Evolutionary conservation across 2,113 vertebrate genomes (phyloP), one percentile per base, ranked within the genome.

Genomic region (Castor canadensis): DNA sequence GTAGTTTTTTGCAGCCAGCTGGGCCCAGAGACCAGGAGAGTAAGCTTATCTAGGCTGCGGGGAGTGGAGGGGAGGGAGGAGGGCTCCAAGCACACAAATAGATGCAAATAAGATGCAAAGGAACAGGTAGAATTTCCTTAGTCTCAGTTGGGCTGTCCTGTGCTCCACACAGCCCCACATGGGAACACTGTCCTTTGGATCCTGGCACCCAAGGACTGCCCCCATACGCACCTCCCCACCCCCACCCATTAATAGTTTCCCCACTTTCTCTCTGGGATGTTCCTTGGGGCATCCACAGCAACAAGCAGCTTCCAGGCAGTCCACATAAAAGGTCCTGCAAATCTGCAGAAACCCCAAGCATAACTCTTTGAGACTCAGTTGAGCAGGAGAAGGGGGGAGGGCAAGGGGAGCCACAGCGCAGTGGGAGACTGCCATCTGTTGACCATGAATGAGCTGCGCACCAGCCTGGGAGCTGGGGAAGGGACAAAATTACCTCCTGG

Each of bases 331-430:
- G 30, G 2, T 71, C 60, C 56, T 52, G 30, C 40, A 20, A 28
- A 43, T 32, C 69, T 45, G 47, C 52, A n/a, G 16, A 67, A 9
- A 12, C 9, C 1, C 49, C 16, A 16, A 20, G 5, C 1, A 0
- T 19, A 38, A 40, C 16, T 3, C 30, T 75, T 40, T 43, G 35
- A 35, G 6, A 22, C 49, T 49, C n/a, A 28, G 58, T 60, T 12
- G 40, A 24, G 81, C 45, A 12, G 11, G 43, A 69, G 54, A 43
- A 9, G 32, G 40, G 19, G 9, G 32, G 22, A 6, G 67, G 35
- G 10, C 13, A 0, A 7, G 16, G 9, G 19, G 38, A 80, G 56
- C 28, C 22, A 3, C n/a, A 4, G 22, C 2, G 0, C 45, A 32
- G 45, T 8, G 45, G 60, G 66, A 81, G 35, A 52, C 35, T 12